Evolutionary conservation across 2,888 invertebrate species (phyloP).

Genomic region (Villa cingulata): DNA sequence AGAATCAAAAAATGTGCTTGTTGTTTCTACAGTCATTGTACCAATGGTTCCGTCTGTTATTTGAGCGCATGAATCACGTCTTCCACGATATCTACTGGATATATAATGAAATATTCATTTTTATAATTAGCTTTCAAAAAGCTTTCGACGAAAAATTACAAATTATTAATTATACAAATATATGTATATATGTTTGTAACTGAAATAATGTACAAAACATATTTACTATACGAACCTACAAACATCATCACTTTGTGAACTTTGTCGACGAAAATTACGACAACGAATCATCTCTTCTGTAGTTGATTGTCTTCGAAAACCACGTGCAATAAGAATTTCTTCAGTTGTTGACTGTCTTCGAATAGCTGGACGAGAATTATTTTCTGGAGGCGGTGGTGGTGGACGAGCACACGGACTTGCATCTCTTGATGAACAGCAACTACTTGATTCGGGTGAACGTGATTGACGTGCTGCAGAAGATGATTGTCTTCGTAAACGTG

Average conservation of each 20-base stretch:
- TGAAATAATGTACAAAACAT: not conserved
- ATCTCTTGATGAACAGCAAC: conserved; percentile 65
- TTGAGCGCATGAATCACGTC: conserved; percentile 70
- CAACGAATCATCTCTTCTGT: conserved; percentile 89
- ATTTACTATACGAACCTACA: conserved; percentile 37
- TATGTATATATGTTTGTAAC: no score
- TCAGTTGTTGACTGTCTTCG: conserved; percentile 81
- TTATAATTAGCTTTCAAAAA: no score
- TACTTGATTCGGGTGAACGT: conserved; percentile 57
- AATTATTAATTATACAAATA: no score
- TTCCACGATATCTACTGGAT: conserved; percentile 28
- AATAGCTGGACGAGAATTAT: conserved; percentile 57
- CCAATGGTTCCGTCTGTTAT: conserved; percentile 84
- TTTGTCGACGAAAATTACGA: conserved; percentile 78
- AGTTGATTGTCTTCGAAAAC: conserved; percentile 78
- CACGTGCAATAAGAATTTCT: conserved; percentile 79
- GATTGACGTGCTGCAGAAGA: conserved; percentile 54
- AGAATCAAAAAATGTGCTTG: conserved; percentile 83
- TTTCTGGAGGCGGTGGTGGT: conserved; percentile 37
- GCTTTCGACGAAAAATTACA: no score
- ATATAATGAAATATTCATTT: not conserved
- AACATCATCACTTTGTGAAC: conserved; percentile 76
- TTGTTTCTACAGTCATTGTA: conserved; percentile 86
- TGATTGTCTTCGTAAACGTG: conserved; percentile 62
- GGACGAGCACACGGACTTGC: conserved; percentile 65